Evolutionary conservation across 2,888 invertebrate species (phyloP).

Genomic region (Xanthorhoe designata): DNA sequence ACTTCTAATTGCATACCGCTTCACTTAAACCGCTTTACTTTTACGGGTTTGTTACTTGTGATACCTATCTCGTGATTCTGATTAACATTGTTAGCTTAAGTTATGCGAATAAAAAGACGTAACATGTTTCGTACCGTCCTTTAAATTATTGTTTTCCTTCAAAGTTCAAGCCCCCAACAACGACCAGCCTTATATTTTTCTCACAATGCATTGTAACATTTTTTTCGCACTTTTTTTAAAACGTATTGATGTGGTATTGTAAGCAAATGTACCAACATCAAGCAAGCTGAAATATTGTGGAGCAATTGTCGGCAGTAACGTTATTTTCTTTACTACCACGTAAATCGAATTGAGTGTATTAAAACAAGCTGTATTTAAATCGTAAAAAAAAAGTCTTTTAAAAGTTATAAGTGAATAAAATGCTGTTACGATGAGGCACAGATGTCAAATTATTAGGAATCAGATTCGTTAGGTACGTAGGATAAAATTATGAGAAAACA

Average conservation of each 20-base stretch:
- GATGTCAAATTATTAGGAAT: no score
- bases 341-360: background rate
- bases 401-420: no score
- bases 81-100: background rate
- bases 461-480: no score
- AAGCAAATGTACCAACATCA: conserved; percentile 20
- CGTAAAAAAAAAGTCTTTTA: no score
- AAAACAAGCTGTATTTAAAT: no score
- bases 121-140: background rate
- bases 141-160: conserved; percentile 4
- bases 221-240: conserved; percentile 23
- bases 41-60: no score
- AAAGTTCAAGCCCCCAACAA: conserved; percentile 20
- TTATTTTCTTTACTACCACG: background rate
- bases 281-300: conserved; percentile 8
- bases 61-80: background rate
- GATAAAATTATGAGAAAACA: no score
- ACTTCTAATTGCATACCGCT: no score
- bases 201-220: conserved; percentile 37
- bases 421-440: no score
- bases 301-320: background rate
- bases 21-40: no score
- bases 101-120: background rate
- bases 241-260: conserved; percentile 34
- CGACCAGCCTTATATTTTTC: conserved; percentile 21